Evolutionary conservation across 2,888 invertebrate genomes (phyloP), one percentile per base, ranked within the genome.

Genomic region (Protodeltote pygarga): DNA sequence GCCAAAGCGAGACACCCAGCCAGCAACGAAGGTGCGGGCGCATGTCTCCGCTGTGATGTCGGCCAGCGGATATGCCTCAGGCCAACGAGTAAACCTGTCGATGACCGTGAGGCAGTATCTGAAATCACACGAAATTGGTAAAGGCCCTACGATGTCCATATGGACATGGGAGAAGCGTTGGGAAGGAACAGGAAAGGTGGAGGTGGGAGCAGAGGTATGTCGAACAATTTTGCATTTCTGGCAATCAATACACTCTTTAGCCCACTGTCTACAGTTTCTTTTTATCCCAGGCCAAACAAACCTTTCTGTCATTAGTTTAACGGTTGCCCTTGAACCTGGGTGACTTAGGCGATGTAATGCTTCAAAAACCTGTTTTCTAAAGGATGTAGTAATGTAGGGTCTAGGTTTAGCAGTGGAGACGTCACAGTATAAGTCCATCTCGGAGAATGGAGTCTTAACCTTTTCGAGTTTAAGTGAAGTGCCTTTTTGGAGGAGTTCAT

Each of bases 1-100:
- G 0, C 88, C 87, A 44, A 76, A 89, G 5, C 85, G 57, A 0
- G 84, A 39, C 1, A 92, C 74, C 90, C 87, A 92, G 0, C 41
- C 41, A 0, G 11, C 6, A n/a, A 5, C 13, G 1, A 39, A 16
- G 9, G 42, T 34, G 0, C 34, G 2, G 2, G 16, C 41, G 13
- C 42, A 42, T 1, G 33, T 23, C 9, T 71, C 64, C 5, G 66
- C 61, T 2, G 62, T 50, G 3, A 70, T 65, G 5, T 61, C 75
- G 59, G 3, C 15, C n/a, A 28, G 27, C n/a, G 27, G 27, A 2
- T 15, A 15, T n/a, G 27, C 27, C 27, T 28, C 27, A 28, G 27
- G 27, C 85, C 86, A 85, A 3, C 83, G 62, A 0, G 83, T 79
- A 33, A 69, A 73, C 0, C 79, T 57, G 53, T 72, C 71, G 25